Base-by-base conservation (phyloP, 1,140 invertebrate species). In the Leptinotarsa lineolata region DNA sequence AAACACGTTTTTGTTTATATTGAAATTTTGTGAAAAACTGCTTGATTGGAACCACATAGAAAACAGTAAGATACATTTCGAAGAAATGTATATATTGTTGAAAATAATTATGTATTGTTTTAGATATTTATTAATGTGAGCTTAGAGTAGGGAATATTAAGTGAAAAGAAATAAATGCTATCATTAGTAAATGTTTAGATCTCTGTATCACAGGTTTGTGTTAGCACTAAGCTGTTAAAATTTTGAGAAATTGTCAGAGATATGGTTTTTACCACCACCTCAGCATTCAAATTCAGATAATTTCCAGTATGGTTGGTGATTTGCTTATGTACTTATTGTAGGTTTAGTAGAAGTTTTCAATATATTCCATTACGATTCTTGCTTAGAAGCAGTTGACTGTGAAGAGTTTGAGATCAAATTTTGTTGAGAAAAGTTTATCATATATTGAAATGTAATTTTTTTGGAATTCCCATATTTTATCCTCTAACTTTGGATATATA, bases 41-140 rank as follows among this genome's bases (percentile, higher is more conserved):
- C 72, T 66, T 60, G 39, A 72, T 66, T 72, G 54, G 59, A 68
- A 39, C 66, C 45, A 46, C 60, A 21, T 70, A 72, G 67, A 73
- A 73, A 66, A 76, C 71, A 75, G 73, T 74, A 60, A 78, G 68
- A 76, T 79, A 80, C 80, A 81, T 82, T 82, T 82, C 81, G 73
- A 77, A 69, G 78, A 81, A 82, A 78, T 80, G 81, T 81, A 80
- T 78, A 79, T 78, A 81, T 80, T 81, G 79, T 81, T 78, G 72
- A 78, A 77, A 68, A 54, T 54, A 54, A 80, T 74, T 79, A 81
- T 78, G 74, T 76, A 76, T 81, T 81, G 80, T 82, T 81, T 79
- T 82, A 82, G 80, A 80, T 82, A 82, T 82, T 81, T 81, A 82
- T 82, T 81, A 78, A 82, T 82, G 81, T 81, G 76, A 81, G 76